A percentile compares a stretch with the other conserved stretches of the same genome.
phyloP scores from a whole-genome alignment of 2,888 invertebrate genomes.

The Laothoe populi region DNA sequence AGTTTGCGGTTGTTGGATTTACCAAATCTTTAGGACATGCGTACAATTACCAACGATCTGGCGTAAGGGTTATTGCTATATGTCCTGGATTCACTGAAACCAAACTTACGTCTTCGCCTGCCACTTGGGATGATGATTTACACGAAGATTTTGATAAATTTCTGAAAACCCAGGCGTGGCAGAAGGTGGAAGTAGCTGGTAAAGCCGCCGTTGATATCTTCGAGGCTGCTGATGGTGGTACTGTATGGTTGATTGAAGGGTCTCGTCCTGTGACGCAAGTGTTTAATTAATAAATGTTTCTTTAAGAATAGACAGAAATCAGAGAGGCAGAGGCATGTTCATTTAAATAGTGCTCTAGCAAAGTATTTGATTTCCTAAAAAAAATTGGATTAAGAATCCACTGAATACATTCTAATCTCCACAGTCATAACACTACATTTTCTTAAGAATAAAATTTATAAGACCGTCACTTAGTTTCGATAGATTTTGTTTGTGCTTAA shows the following conservation, averaged over 20 bases:
- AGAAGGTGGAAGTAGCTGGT: slow-evolving; percentile 56
- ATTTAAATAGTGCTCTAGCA: no score
- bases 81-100: slow-evolving; percentile 82
- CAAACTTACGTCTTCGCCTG: slow-evolving; percentile 38
- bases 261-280: slow-evolving; percentile 48
- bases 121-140: slow-evolving; percentile 28
- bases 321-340: no score
- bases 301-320: no score
- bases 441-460: no score
- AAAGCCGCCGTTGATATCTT: slow-evolving; percentile 58
- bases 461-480: no score
- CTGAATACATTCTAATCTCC: no score
- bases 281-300: background rate
- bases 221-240: slow-evolving; percentile 73
- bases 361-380: no score
- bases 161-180: slow-evolving; percentile 49
- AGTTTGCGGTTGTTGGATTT: slow-evolving; percentile 81
- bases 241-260: slow-evolving; percentile 81
- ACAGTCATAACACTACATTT: no score
- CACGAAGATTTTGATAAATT: slow-evolving; percentile 42
- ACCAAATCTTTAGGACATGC: slow-evolving; percentile 72
- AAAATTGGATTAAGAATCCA: no score
- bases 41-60: slow-evolving; percentile 71
- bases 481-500: no score
- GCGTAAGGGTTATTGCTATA: slow-evolving; percentile 77